Conservation (phyloP, 2,797 vertebrate genomes). For the Jordanella pulchra region DNA sequence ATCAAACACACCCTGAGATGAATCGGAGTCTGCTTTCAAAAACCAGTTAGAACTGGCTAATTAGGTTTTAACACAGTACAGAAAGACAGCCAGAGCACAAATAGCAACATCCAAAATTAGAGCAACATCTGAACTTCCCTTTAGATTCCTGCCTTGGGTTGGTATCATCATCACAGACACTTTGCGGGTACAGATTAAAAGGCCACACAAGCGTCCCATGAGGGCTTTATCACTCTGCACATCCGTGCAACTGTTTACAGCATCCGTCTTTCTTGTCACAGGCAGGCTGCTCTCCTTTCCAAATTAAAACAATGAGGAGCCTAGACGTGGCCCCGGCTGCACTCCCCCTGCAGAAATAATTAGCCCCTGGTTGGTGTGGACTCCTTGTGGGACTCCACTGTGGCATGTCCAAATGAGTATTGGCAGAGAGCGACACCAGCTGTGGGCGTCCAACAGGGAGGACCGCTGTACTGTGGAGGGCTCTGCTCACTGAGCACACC, state of each 20-base stretch:
- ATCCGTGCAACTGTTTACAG: slow-evolving; percentile 51
- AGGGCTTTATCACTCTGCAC: slow-evolving; percentile 61
- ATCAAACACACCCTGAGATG: slow-evolving; percentile 28
- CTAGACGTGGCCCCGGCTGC: slow-evolving; percentile 66
- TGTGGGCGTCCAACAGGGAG: slow-evolving; percentile 66
- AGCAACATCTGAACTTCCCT: slow-evolving; percentile 69
- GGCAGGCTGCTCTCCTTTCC: slow-evolving; percentile 7
- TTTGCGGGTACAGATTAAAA: slow-evolving; percentile 53
- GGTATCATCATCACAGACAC: slow-evolving; percentile 69
- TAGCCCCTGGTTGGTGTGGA: slow-evolving; percentile 70
- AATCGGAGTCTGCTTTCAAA: slow-evolving; percentile 36
- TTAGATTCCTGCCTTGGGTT: slow-evolving; percentile 63
- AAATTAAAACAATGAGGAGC: slow-evolving; percentile 59
- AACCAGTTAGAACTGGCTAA: slow-evolving; percentile 39
- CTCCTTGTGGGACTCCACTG: slow-evolving; percentile 63
- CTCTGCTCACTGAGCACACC: slow-evolving; percentile 20
- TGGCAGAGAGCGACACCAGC: slow-evolving; percentile 74
- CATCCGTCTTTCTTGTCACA: slow-evolving; percentile 61
- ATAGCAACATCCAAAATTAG: slow-evolving; percentile 73
- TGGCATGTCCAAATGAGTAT: slow-evolving; percentile 74
- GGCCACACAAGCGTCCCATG: slow-evolving; percentile 40
- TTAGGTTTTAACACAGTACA: slow-evolving; percentile 55
- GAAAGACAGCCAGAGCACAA: slow-evolving; percentile 44
- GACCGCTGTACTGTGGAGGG: slow-evolving; percentile 33
- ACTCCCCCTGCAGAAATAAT: slow-evolving; percentile 71